Evolutionary conservation across 2,888 invertebrate species (phyloP), one percentile per base, ranked within the genome.

Genomic region (Seladonia tumulorum): DNA sequence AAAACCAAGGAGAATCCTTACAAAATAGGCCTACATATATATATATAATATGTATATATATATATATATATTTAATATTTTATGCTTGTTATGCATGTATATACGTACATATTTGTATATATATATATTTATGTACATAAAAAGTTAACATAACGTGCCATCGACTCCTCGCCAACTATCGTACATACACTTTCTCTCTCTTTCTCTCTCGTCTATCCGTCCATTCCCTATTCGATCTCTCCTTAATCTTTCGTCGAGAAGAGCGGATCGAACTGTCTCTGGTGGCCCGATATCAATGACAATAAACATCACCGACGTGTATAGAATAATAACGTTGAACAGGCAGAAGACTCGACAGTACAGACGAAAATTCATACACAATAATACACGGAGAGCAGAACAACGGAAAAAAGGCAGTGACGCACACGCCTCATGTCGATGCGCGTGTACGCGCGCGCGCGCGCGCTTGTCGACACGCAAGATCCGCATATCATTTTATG

Each of bases 71-170:
- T 91, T 89, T 90, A 89, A 63, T 63, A 63, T 63, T 63, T 29
- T 63, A 29, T 63, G 63, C 63, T 16, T 63, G 63, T 63, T 63
- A 29, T 63, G 63, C 63, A 63, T 63, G 63, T 89, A 86, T 89
- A 88, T 89, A 90, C 89, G 89, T 90, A 90, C 80, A 87, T 90
- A 87, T 84, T 25, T 90, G 86, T 89, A 90, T 89, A 89, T 91
- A 89, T 91, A 92, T 91, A 91, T 90, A 90, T 91, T 92, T 94
- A 94, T 94, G 91, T 94, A 94, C 93, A 94, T 92, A 92, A 87
- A 92, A 91, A 93, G 92, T 93, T 92, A 94, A 94, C 93, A 93
- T 93, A 94, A 94, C 93, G 93, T 93, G 92, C 91, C 91, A 92
- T 93, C 92, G 91, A 92, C 90, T 92, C 89, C 87, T 91, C 88